Base-by-base conservation (phyloP, 2,888 invertebrate genomes). In the Cantharis flavilabris region DNA sequence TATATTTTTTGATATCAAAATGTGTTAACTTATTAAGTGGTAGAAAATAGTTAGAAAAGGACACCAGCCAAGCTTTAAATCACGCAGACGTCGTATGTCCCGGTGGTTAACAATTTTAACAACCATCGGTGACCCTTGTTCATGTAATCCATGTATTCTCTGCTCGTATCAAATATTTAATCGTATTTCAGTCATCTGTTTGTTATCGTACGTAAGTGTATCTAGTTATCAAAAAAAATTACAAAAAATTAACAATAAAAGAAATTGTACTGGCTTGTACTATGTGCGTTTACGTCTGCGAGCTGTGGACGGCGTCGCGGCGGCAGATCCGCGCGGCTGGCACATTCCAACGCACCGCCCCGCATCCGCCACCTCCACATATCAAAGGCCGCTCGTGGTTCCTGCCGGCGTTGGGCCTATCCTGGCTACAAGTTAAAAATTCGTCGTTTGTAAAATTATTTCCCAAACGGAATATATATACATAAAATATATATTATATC, bases 1-100 rank as follows among this genome's bases (percentile, higher is more conserved):
- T 86, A 83, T 84, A 86, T 88, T 87, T 88, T 88, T 88, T 88
- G 88, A 88, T 88, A 88, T 87, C 86, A 86, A 86, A 84, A 87
- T 87, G 87, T 88, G 87, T 88, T 88, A 87, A 86, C 86, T 86
- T 85, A 86, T 88, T 87, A 87, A 86, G 85, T 86, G 85, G 77
- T 81, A 81, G 81, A 76, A 73, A 49, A 73, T 83, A 83, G 81
- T 80, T 83, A 81, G 82, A 80, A 80, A 81, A 81, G 80, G 79
- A 80, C 84, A 83, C 82, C 80, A 83, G 85, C 83, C 83, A 83
- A 82, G 83, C 83, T 83, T 83, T 81, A 80, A 49, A 80, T 81
- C 81, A 79, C 80, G 80, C 81, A 76, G 78, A 82, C 80, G 79
- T 76, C 77, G 75, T 79, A 73, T 76, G 77, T 77, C 75, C 76